Conservation (phyloP, 2,797 vertebrate genomes). For the Anguilla megastoma region DNA sequence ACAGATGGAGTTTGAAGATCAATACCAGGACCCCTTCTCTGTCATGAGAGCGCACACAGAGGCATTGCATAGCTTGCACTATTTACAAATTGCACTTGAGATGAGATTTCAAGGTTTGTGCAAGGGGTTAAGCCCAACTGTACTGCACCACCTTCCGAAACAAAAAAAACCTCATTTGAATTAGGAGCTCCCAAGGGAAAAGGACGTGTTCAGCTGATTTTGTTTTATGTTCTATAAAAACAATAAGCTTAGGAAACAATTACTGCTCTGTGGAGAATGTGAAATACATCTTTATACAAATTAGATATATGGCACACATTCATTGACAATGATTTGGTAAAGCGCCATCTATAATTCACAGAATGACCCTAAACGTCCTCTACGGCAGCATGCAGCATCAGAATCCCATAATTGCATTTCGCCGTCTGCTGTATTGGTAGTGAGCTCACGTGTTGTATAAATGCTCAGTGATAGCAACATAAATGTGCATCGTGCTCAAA, state of each 20-base stretch:
- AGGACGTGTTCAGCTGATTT: background rate
- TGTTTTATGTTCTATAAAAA: background rate
- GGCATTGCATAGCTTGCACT: slow-evolving; percentile 8
- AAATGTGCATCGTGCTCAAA: slow-evolving; percentile 6
- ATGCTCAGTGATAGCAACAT: slow-evolving; percentile 4
- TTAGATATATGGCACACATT: background rate
- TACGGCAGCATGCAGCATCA: background rate
- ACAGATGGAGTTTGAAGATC: slow-evolving; percentile 18
- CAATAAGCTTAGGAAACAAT: background rate
- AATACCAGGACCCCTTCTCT: slow-evolving; percentile 3
- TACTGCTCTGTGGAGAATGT: background rate
- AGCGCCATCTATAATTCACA: background rate
- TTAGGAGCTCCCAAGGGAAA: background rate
- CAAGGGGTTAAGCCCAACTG: slow-evolving; percentile 14
- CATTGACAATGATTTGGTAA: background rate
- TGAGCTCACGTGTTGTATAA: background rate
- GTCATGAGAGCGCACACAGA: too few species aligned
- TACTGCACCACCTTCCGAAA: background rate
- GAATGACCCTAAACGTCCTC: slow-evolving; percentile 22
- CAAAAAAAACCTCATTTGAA: background rate
- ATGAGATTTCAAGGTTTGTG: background rate
- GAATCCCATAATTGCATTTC: slow-evolving; percentile 10
- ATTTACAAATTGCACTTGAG: background rate
- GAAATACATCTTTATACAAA: background rate
- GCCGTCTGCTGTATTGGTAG: background rate